phyloP scores from a whole-genome alignment of 2,888 invertebrate species.

The Scaptodrosophila latifasciaeformis region DNA sequence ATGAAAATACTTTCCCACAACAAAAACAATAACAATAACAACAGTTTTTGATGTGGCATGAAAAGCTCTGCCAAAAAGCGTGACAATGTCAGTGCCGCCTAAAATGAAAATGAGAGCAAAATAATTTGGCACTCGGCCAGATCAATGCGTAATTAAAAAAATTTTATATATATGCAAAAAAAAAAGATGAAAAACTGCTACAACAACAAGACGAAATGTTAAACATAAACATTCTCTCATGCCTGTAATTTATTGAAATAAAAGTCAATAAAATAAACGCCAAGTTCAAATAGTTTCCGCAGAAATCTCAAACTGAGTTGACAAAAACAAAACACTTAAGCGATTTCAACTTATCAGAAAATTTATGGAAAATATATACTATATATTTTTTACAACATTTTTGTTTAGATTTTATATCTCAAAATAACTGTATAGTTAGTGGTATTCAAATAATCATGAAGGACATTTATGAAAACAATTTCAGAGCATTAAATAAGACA shows the following conservation, averaged over 20 bases:
- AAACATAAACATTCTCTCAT: slow-evolving; percentile 6
- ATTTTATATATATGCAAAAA: slow-evolving; percentile 1
- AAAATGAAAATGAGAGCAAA: slow-evolving; percentile 59
- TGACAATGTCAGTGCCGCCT: slow-evolving; percentile 61
- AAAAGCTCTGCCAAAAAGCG: slow-evolving; percentile 18
- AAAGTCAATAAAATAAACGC: slow-evolving; percentile 13
- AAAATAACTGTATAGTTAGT: too few species aligned
- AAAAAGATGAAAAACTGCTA: slow-evolving; percentile 16
- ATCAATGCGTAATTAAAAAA: slow-evolving; percentile 46
- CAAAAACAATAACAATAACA: slow-evolving; percentile 9
- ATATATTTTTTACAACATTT: too few species aligned
- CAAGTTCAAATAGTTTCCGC: slow-evolving; percentile 26
- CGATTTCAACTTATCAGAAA: too few species aligned
- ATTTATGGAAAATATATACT: too few species aligned
- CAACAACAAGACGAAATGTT: slow-evolving; percentile 5
- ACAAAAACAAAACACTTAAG: not conserved
- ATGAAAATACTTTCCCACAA: slow-evolving; percentile 45
- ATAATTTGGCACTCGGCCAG: slow-evolving; percentile 54
- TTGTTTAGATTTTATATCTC: too few species aligned
- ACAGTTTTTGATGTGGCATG: too few species aligned
- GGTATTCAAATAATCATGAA: too few species aligned
- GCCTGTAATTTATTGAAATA: too few species aligned
- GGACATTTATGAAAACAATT: too few species aligned
- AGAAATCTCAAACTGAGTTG: too few species aligned
- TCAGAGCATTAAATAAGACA: too few species aligned